Conservation (phyloP, 2,113 vertebrate species). For the Malurus cyaneus region DNA sequence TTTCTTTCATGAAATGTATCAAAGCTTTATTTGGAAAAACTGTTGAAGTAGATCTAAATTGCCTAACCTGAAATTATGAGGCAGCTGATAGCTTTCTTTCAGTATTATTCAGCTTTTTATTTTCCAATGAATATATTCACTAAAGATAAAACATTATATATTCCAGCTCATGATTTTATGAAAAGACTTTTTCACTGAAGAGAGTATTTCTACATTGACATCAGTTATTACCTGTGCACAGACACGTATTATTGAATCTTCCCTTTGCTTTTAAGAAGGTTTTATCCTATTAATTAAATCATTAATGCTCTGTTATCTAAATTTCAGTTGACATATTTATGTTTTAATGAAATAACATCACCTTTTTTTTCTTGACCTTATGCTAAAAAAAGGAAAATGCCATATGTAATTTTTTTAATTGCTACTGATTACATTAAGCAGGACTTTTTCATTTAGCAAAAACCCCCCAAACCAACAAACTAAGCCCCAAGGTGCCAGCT, state of each 20-base stretch:
- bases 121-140: conserved; percentile 7
- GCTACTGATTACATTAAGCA: background rate
- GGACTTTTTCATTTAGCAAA: background rate
- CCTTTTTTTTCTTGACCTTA: background rate
- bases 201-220: background rate
- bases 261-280: background rate
- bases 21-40: conserved; percentile 38
- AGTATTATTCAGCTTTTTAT: conserved; percentile 23
- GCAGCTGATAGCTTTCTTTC: conserved; percentile 27
- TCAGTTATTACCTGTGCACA: background rate
- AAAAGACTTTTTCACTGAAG: background rate
- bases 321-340: conserved; percentile 1
- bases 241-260: background rate
- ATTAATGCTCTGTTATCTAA: background rate
- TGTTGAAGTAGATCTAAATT: conserved; percentile 42
- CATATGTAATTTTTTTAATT: background rate
- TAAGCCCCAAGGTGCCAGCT: background rate
- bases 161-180: background rate
- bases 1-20: conserved; percentile 15
- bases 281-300: conserved; percentile 21
- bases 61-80: conserved; percentile 39
- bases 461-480: background rate
- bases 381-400: background rate
- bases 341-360: conserved; percentile 6
- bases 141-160: conserved; percentile 21